Evolutionary conservation across 2,888 invertebrate species (phyloP), one percentile per base, ranked within the genome.

Genomic region (Plebejus melissa): DNA sequence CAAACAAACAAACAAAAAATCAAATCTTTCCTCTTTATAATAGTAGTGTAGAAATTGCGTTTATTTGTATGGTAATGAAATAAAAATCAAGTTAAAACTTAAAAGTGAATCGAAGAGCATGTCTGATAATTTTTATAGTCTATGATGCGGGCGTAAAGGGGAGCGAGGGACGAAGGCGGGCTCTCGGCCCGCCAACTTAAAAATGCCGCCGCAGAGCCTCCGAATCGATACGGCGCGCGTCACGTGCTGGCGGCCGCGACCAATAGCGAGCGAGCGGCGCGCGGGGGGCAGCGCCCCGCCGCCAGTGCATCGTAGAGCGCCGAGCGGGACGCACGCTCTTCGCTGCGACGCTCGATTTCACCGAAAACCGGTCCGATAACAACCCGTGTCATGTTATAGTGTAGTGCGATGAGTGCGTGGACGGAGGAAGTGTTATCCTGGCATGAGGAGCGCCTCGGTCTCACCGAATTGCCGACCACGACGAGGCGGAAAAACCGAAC

Each of bases 191-290:
- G 90, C 89, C 91, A 96, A 96, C 95, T 96, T 96, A 96, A 96
- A 96, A 96, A 96, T 96, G 95, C 96, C 96, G 96, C 96, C 96
- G 96, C 95, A 94, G 94, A 94, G 95, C 94, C 94, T 95, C 95
- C 95, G 96, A 96, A 96, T 96, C 96, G 95, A 96, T 96, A 96
- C 94, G 94, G 83, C 94, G 94, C 90, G 91, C 91, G 94, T 95
- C 96, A 96, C 95, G 95, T 95, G 95, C 91, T 87, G 91, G 83
- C 90, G 87, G 87, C 88, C 88, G 88, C 90, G 88, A 89, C 93
- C 92, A 92, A 91, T 92, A 84, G 87, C 86, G 86, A 88, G 83
- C 81, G 84, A 83, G 83, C 81, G 78, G 79, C 81, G 80, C 83
- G 82, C 82, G 82, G 83, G 80, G 82, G 79, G 82, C 85, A 81